phyloP scores from a whole-genome alignment of 1,140 invertebrate genomes.

The Pachypeltis micranthus region DNA sequence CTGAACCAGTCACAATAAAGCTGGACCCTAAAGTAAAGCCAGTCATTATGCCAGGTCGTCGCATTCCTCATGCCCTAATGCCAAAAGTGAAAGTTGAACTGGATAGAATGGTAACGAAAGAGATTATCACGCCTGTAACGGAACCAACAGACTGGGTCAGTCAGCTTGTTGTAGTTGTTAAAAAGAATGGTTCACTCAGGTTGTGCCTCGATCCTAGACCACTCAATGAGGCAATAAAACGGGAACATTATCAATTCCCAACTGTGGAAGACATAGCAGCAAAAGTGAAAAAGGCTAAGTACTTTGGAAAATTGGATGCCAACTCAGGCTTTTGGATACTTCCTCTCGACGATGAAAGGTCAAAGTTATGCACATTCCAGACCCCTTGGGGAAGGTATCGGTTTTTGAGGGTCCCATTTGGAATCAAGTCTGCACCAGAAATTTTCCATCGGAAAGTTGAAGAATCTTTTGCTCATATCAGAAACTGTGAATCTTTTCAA shows the following conservation, averaged over 20 bases:
- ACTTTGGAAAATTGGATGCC: constrained; percentile 38
- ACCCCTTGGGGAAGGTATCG: constrained; percentile 33
- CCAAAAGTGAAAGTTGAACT: constrained; percentile 8
- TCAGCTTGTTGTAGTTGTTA: constrained; percentile 34
- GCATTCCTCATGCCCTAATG: constrained; percentile 3
- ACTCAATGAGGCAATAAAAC: constrained; percentile 38
- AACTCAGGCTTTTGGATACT: constrained; percentile 38
- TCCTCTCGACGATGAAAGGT: constrained; percentile 31
- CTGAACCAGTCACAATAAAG: background rate
- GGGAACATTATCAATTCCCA: constrained; percentile 34
- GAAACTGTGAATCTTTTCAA: background rate
- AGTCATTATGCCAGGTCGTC: background rate
- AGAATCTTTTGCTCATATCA: constrained; percentile 25
- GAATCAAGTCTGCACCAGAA: constrained; percentile 29
- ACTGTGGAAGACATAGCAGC: constrained; percentile 35
- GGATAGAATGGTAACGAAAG: background rate
- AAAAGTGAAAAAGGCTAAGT: constrained; percentile 32
- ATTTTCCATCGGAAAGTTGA: constrained; percentile 32
- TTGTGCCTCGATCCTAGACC: constrained; percentile 41
- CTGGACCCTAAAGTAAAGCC: constrained; percentile 2
- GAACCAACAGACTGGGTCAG: constrained; percentile 37
- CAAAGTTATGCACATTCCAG: constrained; percentile 32
- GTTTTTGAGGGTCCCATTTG: constrained; percentile 27
- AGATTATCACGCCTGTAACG: background rate
- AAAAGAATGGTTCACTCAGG: constrained; percentile 27